These are phyloP conservation scores for Scomber colias DNA, from an alignment of 2,113 vertebrate species.

Conservation along the genomic window DNA sequence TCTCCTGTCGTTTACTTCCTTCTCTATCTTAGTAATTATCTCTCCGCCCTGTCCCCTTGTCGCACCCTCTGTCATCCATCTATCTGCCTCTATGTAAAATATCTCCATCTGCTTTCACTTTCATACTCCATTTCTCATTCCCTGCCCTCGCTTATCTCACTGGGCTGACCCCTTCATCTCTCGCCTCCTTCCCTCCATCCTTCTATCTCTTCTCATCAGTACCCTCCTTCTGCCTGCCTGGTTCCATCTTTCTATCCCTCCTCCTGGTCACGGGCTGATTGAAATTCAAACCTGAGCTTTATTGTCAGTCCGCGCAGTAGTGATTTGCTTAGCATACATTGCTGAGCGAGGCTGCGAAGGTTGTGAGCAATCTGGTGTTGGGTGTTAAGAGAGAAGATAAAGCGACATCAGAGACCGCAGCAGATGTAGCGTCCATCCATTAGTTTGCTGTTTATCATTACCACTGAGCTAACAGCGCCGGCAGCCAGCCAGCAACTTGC, in stretches of 20 bases:
- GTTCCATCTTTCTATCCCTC: conserved; percentile 63
- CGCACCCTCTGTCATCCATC: conserved; percentile 69
- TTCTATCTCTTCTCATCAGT: conserved; percentile 73
- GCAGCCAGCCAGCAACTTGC: conserved; percentile 12
- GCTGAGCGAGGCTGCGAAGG: conserved; percentile 49
- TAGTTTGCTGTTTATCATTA: conserved; percentile 67
- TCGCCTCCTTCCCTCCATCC: conserved; percentile 48
- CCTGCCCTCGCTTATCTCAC: conserved; percentile 78
- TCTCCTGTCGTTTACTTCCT: conserved; percentile 71
- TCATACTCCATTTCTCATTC: conserved; percentile 74
- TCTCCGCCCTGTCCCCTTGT: conserved; percentile 74
- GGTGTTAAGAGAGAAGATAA: conserved; percentile 70
- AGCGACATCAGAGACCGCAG: conserved; percentile 47
- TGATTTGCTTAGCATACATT: conserved; percentile 68
- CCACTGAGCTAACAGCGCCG: conserved; percentile 33
- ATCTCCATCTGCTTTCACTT: conserved; percentile 79
- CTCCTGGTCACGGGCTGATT: conserved; percentile 63
- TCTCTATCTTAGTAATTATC: conserved; percentile 83
- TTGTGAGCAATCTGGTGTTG: conserved; percentile 57
- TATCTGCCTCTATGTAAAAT: conserved; percentile 82
- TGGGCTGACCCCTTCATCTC: conserved; percentile 78
- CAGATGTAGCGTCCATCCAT: conserved; percentile 39
- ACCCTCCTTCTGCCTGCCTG: conserved; percentile 55
- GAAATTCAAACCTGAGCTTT: conserved; percentile 76
- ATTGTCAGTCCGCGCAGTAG: conserved; percentile 44